Conservation (phyloP, 1,140 invertebrate species). For the Plectrocnemia conspersa region DNA sequence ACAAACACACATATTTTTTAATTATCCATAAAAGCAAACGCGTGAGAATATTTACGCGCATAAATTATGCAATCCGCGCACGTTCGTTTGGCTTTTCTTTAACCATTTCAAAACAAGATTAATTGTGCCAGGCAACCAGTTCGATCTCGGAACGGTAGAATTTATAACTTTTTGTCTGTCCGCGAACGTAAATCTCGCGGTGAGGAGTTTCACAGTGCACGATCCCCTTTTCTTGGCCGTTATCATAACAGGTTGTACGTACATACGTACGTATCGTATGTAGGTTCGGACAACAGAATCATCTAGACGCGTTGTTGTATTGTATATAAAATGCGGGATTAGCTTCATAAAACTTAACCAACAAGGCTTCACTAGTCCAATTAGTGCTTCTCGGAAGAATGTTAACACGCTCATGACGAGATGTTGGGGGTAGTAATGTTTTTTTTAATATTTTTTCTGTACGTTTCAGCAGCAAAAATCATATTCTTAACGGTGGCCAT, state of each 20-base stretch:
- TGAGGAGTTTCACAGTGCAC: background rate
- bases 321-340: conserved; percentile 2
- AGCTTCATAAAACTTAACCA: conserved; percentile 1
- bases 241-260: conserved; percentile 15
- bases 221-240: background rate
- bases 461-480: too few relatives aligned
- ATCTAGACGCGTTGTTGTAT: conserved; percentile 7
- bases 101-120: conserved; percentile 15
- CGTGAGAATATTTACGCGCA: too few relatives aligned
- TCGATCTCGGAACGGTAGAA: too few relatives aligned
- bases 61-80: too few relatives aligned
- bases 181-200: background rate
- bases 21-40: too few relatives aligned
- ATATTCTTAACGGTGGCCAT: too few relatives aligned
- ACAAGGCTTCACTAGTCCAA: conserved; percentile 6
- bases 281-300: too few relatives aligned
- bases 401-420: background rate
- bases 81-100: too few relatives aligned
- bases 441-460: too few relatives aligned
- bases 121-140: background rate
- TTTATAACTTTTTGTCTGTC: conserved; percentile 13
- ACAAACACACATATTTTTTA: too few relatives aligned
- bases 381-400: conserved; percentile 10
- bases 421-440: background rate
- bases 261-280: too few relatives aligned